Base-by-base conservation (phyloP, 2,797 vertebrate species). In the Sorex maritimensis region DNA sequence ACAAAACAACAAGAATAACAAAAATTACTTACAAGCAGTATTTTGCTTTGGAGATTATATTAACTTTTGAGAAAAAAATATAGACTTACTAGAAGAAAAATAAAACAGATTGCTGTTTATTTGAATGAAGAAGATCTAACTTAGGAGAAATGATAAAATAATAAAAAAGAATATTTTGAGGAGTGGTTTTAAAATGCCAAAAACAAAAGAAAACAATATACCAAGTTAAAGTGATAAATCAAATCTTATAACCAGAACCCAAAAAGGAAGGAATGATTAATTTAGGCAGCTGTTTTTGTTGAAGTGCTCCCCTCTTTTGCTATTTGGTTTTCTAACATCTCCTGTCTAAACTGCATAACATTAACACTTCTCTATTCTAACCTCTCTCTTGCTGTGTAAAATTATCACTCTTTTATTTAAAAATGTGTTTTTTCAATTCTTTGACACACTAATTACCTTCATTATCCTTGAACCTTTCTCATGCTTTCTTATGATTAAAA, bases 351-450 rank as follows among this genome's bases (percentile, higher is more conserved):
- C 79, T 96, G 96, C 95, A 97, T 97, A 97, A 86, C 92, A 97
- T 98, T 98, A 97, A 96, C 97, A 97, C 95, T 95, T 98, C 95
- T 95, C 49, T 97, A 86, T 97, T 98, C 95, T 97, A 97, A 97
- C 97, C 95, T 98, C 91, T 95, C 95, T 94, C 96, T 98, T 97
- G 93, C 97, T 98, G 97, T 97, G 98, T 98, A 97, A 98, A 98
- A 98, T 98, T 96, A 98, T 97, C 97, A 98, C 97, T 97, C 94
- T 91, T 97, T 98, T 97, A 97, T 97, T 98, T 98, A 90, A 97
- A 98, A 97, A 97, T 97, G 96, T 96, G 96, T 88, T 98, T 96
- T 98, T 98, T 44, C 41, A 44, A 97, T 96, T 94, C 97, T 97
- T 97, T 95, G 91, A 97, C 96, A 75, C 6, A 68, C 95, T 98